These are phyloP conservation scores for Luperina nickerlii DNA, from an alignment of 2,888 invertebrate species.

Conservation along the genomic window DNA sequence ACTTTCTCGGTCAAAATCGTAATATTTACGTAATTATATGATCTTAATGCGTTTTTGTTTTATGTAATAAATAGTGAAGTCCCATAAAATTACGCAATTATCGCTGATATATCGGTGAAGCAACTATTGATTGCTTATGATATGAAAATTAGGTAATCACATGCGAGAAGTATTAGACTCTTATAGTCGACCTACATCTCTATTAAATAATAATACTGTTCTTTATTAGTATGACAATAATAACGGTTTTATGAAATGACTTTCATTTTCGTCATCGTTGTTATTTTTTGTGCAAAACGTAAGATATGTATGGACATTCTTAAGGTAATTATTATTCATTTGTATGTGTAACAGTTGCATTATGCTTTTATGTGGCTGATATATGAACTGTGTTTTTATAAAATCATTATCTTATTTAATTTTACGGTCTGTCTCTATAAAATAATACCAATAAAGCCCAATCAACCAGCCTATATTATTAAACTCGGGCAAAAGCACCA, in stretches of 20 bases:
- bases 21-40: slow-evolving; percentile 19
- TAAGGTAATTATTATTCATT: background rate
- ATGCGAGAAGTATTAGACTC: background rate
- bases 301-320: background rate
- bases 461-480: too few species aligned
- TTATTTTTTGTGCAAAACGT: background rate
- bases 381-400: background rate
- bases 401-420: background rate
- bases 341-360: background rate
- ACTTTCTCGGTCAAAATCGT: slow-evolving; percentile 26
- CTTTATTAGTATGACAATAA: background rate
- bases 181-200: background rate
- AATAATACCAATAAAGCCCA: too few species aligned
- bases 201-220: background rate
- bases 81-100: slow-evolving; percentile 31
- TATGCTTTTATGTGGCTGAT: background rate
- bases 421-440: too few species aligned
- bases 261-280: background rate
- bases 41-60: slow-evolving; percentile 17
- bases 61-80: slow-evolving; percentile 28
- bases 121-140: slow-evolving; percentile 17
- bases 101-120: slow-evolving; percentile 23
- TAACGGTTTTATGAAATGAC: background rate
- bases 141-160: slow-evolving; percentile 17
- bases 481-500: too few species aligned